Conservation (phyloP, 2,888 invertebrate species). For the Cephus runcator region DNA sequence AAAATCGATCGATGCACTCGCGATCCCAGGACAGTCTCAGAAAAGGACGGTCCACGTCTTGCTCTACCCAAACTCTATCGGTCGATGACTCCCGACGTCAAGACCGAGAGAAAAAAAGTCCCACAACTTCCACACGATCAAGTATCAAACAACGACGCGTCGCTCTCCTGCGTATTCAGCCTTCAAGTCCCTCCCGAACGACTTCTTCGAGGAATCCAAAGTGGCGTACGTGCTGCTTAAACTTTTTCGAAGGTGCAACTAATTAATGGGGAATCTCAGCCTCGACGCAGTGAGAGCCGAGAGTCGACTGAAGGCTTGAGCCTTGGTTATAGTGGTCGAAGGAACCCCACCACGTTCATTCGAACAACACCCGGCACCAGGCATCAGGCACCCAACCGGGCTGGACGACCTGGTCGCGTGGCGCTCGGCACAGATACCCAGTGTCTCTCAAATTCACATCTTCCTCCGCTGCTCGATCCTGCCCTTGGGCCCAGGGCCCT, state of each 20-base stretch:
- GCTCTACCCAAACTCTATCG: no score
- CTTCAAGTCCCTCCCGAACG: no score
- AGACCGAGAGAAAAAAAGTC: no score
- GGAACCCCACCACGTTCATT: conserved; percentile 62
- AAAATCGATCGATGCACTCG: no score
- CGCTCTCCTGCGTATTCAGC: no score
- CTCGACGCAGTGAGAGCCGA: conserved; percentile 61
- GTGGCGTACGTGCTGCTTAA: neutral
- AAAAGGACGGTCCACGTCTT: no score
- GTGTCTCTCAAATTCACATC: conserved; percentile 54
- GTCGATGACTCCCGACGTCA: no score
- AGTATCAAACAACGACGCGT: no score
- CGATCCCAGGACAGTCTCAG: no score
- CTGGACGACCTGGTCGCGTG: conserved; percentile 62
- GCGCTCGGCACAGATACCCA: conserved; percentile 58
- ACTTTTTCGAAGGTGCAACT: conserved; percentile 10
- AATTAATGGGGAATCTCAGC: conserved; percentile 55
- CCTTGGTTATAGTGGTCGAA: conserved; percentile 54
- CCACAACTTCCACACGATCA: no score
- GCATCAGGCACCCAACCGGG: conserved; percentile 54
- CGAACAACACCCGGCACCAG: conserved; percentile 55
- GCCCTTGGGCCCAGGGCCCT: no score
- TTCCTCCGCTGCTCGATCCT: neutral
- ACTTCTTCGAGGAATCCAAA: no score
- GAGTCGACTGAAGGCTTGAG: conserved; percentile 61